A percentile compares a stretch with the other conserved stretches of the same genome.
Evolutionary conservation across 2,797 vertebrate species (phyloP).

Genomic region (Acanthis flammea): DNA sequence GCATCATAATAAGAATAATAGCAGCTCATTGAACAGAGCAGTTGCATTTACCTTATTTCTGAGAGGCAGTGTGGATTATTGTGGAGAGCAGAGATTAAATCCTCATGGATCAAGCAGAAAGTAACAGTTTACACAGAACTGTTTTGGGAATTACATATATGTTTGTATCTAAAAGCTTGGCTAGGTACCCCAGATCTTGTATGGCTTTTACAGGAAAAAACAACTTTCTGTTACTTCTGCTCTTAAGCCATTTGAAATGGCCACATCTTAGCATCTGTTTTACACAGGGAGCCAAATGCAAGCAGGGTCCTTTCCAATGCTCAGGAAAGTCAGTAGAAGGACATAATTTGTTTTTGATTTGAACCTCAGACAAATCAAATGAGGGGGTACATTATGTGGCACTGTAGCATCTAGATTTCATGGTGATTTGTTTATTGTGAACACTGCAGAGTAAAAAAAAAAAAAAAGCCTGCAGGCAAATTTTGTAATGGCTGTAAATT

Average conservation of each 20-base stretch:
- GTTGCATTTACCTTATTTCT: background rate
- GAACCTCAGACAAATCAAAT: background rate
- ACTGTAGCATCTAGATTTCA: background rate
- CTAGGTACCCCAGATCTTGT: background rate
- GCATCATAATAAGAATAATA: constrained; percentile 34
- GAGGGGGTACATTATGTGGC: background rate
- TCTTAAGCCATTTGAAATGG: background rate
- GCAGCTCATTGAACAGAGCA: background rate
- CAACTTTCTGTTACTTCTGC: background rate
- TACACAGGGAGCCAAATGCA: background rate
- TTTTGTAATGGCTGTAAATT: background rate
- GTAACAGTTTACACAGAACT: background rate
- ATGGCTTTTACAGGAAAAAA: background rate
- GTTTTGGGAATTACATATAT: background rate
- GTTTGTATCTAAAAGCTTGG: background rate
- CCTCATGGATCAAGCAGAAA: background rate
- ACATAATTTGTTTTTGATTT: background rate
- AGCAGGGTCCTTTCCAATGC: background rate
- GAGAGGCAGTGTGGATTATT: background rate
- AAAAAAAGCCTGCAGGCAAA: background rate
- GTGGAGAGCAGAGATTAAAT: background rate
- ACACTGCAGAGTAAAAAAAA: background rate
- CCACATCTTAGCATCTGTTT: background rate
- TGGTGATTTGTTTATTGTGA: background rate
- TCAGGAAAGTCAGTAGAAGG: background rate